Evolutionary conservation across 2,797 vertebrate genomes (phyloP), one percentile per base, ranked within the genome.

Genomic region (Sebastiscus tertius): DNA sequence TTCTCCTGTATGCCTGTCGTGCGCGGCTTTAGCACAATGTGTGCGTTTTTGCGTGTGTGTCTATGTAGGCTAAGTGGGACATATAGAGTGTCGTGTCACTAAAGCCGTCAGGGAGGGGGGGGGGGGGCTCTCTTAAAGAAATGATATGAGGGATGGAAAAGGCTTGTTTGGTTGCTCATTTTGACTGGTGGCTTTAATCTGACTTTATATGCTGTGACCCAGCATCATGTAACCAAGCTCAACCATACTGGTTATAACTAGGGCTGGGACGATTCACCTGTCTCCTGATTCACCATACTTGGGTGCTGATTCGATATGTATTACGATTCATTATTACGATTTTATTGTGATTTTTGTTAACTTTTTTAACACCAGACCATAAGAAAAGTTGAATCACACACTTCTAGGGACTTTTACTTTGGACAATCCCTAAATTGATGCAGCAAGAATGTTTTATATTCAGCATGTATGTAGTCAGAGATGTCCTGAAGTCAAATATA

Each of bases 101-200:
- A 72, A 79, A 80, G 24, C 75, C 22, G 4, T 29, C 4, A 0
- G 2, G 39, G 26, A 3, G 39, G 39, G 39, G 26, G 26, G 39
- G 39, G 31, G 39, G 71, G 54, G 72, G 52, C 10, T 81, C 42
- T 64, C 42, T 75, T 77, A 2, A 67, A 80, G 63, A 85, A 71
- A 65, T 26, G 1, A 65, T 64, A 72, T 24, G 46, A 22, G 39
- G 31, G 22, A 26, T 2, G 12, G 46, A 62, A 72, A 33, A 34
- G 39, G 55, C 13, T 54, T n/a, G 14, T 66, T 73, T 78, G 29
- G 14, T 46, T 83, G 78, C 46, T 87, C 75, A 76, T 84, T 89
- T 90, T 31, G 52, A 72, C 14, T 22, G 12, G 46, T 76, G 46
- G 27, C 10, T 84, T 83, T 65, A 86, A 87, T 89, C 74, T 86